phyloP scores from a whole-genome alignment of 2,797 vertebrate species.

The Pseudochromis fuscus region DNA sequence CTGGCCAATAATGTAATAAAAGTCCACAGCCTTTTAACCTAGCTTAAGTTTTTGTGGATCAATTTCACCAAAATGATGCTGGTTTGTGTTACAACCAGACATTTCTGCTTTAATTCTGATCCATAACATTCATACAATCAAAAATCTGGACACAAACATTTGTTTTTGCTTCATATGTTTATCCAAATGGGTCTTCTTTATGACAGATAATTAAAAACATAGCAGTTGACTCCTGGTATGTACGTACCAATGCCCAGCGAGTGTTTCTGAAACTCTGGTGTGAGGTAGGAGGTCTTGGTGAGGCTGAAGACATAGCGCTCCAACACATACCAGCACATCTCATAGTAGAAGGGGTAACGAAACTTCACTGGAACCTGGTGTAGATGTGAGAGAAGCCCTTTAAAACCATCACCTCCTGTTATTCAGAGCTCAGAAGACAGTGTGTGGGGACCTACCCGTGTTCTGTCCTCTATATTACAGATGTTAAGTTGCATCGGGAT shows the following conservation, averaged over 20 bases:
- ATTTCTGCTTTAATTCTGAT: too few species aligned
- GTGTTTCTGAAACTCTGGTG: slow-evolving; percentile 96
- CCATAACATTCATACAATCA: too few species aligned
- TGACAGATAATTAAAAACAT: not conserved
- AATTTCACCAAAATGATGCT: too few species aligned
- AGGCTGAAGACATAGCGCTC: slow-evolving; percentile 96
- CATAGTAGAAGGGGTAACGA: slow-evolving; percentile 96
- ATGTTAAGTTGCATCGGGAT: slow-evolving; percentile 96
- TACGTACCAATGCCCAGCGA: slow-evolving; percentile 92
- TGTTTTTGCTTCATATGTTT: too few species aligned
- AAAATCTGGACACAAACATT: too few species aligned
- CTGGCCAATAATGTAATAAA: too few species aligned
- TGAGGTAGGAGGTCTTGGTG: slow-evolving; percentile 93
- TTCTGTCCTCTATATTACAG: slow-evolving; percentile 95
- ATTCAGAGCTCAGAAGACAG: not conserved
- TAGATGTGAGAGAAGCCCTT: not conserved
- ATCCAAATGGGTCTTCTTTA: not conserved
- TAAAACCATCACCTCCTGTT: not conserved
- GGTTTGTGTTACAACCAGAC: too few species aligned
- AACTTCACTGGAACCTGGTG: slow-evolving; percentile 95
- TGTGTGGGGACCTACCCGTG: slow-evolving; percentile 84
- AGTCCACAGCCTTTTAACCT: too few species aligned
- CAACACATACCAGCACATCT: slow-evolving; percentile 99
- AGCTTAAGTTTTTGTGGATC: too few species aligned
- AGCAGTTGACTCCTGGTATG: not conserved